Evolutionary conservation across 35 echinoderm and acorn worm genomes (phyloP).

Genomic region (Lytechinus variegatus): DNA sequence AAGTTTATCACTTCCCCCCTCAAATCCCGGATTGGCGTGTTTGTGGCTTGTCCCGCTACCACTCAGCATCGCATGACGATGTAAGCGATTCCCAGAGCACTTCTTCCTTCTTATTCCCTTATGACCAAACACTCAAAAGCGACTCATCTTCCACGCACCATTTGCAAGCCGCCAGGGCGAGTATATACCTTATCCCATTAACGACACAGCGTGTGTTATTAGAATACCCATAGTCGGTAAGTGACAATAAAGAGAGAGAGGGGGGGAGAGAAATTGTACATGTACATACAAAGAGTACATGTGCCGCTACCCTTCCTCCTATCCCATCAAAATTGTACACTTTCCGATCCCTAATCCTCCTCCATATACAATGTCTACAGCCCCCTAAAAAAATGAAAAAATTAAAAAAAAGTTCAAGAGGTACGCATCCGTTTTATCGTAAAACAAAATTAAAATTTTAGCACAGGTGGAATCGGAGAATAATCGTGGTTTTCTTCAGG

Average conservation of each 20-base stretch:
- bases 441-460: neutral
- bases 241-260: slow-evolving; percentile 32
- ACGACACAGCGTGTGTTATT: slow-evolving; percentile 34
- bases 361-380: neutral
- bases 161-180: slow-evolving; percentile 20
- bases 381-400: too few relatives aligned
- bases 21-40: neutral
- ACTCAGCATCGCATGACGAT: neutral
- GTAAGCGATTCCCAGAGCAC: neutral
- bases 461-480: neutral
- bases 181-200: slow-evolving; percentile 38
- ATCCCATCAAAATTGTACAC: neutral
- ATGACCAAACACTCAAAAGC: slow-evolving; percentile 22
- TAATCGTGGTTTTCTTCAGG: neutral
- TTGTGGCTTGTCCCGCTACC: neutral
- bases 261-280: neutral
- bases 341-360: neutral
- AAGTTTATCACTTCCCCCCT: neutral
- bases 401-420: too few relatives aligned
- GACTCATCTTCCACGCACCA: slow-evolving; percentile 35
- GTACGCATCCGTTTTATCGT: neutral
- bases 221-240: slow-evolving; percentile 27
- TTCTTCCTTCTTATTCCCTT: neutral
- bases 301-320: neutral
- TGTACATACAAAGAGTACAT: too few relatives aligned